Evolutionary conservation across 1,140 invertebrate genomes (phyloP), one percentile per base, ranked within the genome.

Genomic region (Drosophila neocordata): DNA sequence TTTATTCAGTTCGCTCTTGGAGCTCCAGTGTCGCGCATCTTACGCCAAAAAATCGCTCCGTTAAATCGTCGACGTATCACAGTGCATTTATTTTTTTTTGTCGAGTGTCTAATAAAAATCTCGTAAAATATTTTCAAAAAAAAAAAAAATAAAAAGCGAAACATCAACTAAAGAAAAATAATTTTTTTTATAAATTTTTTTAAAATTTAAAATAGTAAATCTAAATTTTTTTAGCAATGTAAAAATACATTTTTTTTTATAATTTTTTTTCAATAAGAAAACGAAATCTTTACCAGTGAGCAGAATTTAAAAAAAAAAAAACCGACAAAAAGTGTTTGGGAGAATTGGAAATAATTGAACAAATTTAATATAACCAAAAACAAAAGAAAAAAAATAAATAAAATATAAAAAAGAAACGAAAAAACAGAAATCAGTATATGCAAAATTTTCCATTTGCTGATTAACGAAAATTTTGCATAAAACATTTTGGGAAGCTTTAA

Each of bases 1-100:
- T 75, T 75, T 65, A 69, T 76, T 87, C 83, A 87, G 65, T 87
- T 87, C 52, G 73, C 55, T 85, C 80, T 77, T 65, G 62, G 81
- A 85, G 81, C 82, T 85, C 74, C 52, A 63, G 38, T 53, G 68
- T 48, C 73, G 73, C 73, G 67, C 74, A 71, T 71, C 73, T 61
- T 63, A 55, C 52, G 66, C 51, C 57, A 27, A 38, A 38, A 59
- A 76, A 67, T 52, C 62, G 82, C 75, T 82, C 77, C 78, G 81
- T 68, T 60, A 53, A 58, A 63, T 69, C 44, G 37, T 15, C 55
- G 22, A 51, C 51, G 20, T 24, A 51, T 18, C 18, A 41, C 18
- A 41, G 7, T 48, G 41, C 41, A 48, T 20, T 48, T 20, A 13
- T 48, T 48, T 48, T 65, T 53, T 56, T 31, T 31, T 31, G 27